Evolutionary conservation across 2,797 vertebrate species (phyloP), one percentile per base, ranked within the genome.

Genomic region (Oreochromis mossambicus): DNA sequence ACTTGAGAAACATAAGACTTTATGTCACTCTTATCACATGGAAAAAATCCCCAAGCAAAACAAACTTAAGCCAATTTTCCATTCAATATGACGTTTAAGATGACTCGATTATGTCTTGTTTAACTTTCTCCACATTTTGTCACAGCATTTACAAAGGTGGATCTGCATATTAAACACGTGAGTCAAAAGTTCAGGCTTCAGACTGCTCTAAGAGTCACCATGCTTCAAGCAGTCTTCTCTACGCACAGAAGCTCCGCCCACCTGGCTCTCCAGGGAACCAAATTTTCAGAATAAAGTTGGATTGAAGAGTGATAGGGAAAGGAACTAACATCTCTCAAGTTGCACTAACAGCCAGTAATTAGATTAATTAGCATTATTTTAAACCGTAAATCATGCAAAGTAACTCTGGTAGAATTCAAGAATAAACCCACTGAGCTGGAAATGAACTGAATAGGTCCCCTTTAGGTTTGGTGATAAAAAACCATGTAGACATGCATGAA

Each of bases 401-500:
- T 3, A 29, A 32, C 14, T 32, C 6, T n/a, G 50, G 43, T 13
- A n/a, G 68, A 75, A 50, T 50, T 50, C 6, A 75, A 50, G 26
- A 75, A 75, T n/a, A 75, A 50, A 50, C 17, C 26, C 43, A 50
- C 41, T 50, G 46, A 50, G 26, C 26, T 75, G 70, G 7, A 32
- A 50, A 50, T 50, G 7, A 50, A 12, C 43, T 13, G 17, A 34
- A 32, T 0, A 50, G 43, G 10, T 75, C 1, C 10, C 24, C 26
- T 43, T 78, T 19, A 58, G 41, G 38, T 29, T 58, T 78, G 56
- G 24, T 19, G 26, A 29, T 46, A 84, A 13, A 79, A 43, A 79
- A 73, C 38, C 83, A 83, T 82, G 80, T 54, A 61, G 85, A 70
- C 85, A 86, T 87, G 81, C 91, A 63, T 79, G 50, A 58, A 48